Conservation (phyloP, 2,113 vertebrate genomes). For the Phrynosoma blainvillii region DNA sequence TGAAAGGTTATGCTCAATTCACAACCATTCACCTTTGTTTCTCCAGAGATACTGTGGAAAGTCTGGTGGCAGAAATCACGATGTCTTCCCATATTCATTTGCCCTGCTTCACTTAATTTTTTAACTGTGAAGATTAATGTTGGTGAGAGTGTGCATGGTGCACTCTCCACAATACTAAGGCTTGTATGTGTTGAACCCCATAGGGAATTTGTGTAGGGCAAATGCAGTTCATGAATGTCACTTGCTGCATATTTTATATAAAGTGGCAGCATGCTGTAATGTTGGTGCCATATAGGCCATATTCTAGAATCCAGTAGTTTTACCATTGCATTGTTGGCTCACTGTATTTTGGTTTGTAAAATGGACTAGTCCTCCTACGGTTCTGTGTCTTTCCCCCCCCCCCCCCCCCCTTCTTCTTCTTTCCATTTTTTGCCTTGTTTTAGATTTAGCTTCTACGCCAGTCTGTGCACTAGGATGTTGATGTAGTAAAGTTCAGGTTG, state of each 20-base stretch:
- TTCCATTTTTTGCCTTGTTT: neutral
- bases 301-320: neutral
- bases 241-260: neutral
- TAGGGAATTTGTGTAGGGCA: neutral
- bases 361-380: neutral
- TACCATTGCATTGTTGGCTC: neutral
- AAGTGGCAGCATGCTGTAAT: neutral
- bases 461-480: neutral
- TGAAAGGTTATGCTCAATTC: neutral
- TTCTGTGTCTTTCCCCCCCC: no score
- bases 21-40: neutral
- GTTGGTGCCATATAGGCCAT: neutral
- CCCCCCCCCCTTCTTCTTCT: neutral
- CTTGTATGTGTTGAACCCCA: neutral
- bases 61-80: no score
- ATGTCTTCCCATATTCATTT: no score
- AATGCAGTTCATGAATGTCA: neutral
- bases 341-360: neutral
- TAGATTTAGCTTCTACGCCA: neutral
- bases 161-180: neutral
- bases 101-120: no score
- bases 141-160: neutral
- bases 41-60: no score
- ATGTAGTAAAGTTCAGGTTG: neutral
- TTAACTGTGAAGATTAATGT: no score